These are phyloP conservation scores for Thyatira batis DNA, from an alignment of 2,888 invertebrate genomes.

Conservation along the genomic window DNA sequence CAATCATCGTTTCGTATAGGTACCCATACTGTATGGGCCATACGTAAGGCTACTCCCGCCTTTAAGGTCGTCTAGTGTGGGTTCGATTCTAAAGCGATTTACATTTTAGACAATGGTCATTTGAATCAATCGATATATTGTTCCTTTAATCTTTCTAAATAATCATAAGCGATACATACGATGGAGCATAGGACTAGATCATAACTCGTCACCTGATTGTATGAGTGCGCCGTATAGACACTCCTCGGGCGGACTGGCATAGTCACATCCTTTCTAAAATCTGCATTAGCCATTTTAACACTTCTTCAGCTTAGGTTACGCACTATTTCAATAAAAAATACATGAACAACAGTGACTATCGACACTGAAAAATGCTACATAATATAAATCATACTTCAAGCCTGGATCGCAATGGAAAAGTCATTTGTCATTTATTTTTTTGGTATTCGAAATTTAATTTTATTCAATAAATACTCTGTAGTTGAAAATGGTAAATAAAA, in stretches of 20 bases:
- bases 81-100: too few relatives aligned
- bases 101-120: too few relatives aligned
- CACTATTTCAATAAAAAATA: slow-evolving; percentile 68
- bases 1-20: too few relatives aligned
- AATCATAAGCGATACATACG: too few relatives aligned
- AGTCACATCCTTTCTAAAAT: slow-evolving; percentile 74
- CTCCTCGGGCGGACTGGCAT: slow-evolving; percentile 84
- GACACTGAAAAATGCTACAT: slow-evolving; percentile 73
- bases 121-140: too few relatives aligned
- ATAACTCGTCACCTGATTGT: slow-evolving; percentile 68
- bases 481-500: slow-evolving; percentile 17
- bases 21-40: too few relatives aligned
- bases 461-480: slow-evolving; percentile 22
- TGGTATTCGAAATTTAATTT: slow-evolving; percentile 49
- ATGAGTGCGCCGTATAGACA: slow-evolving; percentile 86
- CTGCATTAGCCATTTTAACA: slow-evolving; percentile 76
- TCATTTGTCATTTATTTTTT: slow-evolving; percentile 64
- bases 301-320: slow-evolving; percentile 66
- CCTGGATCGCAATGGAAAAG: slow-evolving; percentile 50
- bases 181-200: background rate
- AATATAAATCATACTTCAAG: slow-evolving; percentile 65
- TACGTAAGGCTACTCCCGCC: too few relatives aligned
- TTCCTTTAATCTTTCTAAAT: too few relatives aligned
- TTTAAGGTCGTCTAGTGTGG: too few relatives aligned
- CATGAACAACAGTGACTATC: slow-evolving; percentile 67